Base-by-base conservation (phyloP, 64 coral and sea anemone genomes). In the Montipora capricornis region DNA sequence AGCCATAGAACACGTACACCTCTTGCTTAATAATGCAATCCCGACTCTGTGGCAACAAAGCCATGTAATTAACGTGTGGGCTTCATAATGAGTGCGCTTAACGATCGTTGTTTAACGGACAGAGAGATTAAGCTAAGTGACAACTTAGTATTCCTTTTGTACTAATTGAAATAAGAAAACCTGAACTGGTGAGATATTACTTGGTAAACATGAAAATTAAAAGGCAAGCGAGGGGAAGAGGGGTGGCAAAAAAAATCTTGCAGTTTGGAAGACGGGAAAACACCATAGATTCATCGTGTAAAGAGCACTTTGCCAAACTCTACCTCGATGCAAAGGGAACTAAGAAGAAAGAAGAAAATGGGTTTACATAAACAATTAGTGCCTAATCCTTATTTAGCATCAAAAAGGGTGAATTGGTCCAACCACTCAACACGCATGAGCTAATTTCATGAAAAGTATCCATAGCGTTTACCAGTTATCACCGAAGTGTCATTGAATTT, bases 51-150 rank as follows among this genome's bases (percentile, higher is more conserved):
- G 53, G 6, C 53, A 78, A 49, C 76, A 64, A 82, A 86, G 62
- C 8, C 44, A 3, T 44, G 10, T 49, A 70, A 86, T 86, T 73
- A 50, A 19, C 82, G 82, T 12, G 17, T n/a, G 66, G 11, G 3
- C 1, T 51, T 47, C 12, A 50, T 86, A 66, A 71, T 70, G 13
- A 44, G 45, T 10, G 68, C 13, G 7, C 4, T 73, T 13, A 69
- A 71, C 5, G 3, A 48, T 73, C 59, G 70, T 86, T 86, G 47
- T 71, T 86, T 86, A 86, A 86, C 82, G 67, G 46, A 44, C 46
- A 49, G 8, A 86, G 17, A 48, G 14, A 8, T 69, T 20, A 86
- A 71, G 8, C 6, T 45, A 52, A 0, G 45, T 13, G 13, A 16
- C 62, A 59, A 44, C 12, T 17, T 4, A 47, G 62, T n/a, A 22